Evolutionary conservation across 1,140 invertebrate genomes (phyloP), one percentile per base, ranked within the genome.

Genomic region (Agrypnia vestita): DNA sequence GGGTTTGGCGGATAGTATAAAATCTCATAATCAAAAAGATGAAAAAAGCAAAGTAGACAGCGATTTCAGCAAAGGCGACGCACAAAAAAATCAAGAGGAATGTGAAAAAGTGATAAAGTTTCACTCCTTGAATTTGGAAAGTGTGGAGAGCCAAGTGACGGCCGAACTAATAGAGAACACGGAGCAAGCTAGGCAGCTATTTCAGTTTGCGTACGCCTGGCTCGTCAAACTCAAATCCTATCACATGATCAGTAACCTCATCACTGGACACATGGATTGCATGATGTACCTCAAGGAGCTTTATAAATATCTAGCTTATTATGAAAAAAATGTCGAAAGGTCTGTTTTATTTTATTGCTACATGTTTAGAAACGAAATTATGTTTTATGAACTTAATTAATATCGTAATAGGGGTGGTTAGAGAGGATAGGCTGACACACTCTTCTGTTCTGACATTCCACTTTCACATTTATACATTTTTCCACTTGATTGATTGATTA

Each of bases 61-160:
- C 8, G 67, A 71, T 71, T 71, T 51, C 46, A 71, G 67, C 67
- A 71, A 71, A 71, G 67, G 67, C 8, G 67, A 71, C 17, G 67
- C 46, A 13, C 46, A 71, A 35, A 62, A 62, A 9, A 62, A 62
- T 35, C n/a, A 71, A 71, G 67, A 71, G 19, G 67, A 71, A 7
- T 12, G 9, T 10, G 17, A 71, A 19, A 71, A 71, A 71, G 1
- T 11, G 13, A 71, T 71, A 0, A 13, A 25, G 67, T 71, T 71
- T n/a, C 67, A 49, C 7, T 71, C 67, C 11, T 19, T 71, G 47
- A 71, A 71, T 25, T 71, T 71, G 67, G 67, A 71, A 19, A 49
- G 67, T 51, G 67, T 71, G 46, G 67, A 71, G 47, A 71, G 67
- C 49, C 67, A 71, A 15, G 67, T 71, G 15, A 71, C 67, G 19